Evolutionary conservation across 2,888 invertebrate genomes (phyloP), one percentile per base, ranked within the genome.

Genomic region (Microdon myrmicae): DNA sequence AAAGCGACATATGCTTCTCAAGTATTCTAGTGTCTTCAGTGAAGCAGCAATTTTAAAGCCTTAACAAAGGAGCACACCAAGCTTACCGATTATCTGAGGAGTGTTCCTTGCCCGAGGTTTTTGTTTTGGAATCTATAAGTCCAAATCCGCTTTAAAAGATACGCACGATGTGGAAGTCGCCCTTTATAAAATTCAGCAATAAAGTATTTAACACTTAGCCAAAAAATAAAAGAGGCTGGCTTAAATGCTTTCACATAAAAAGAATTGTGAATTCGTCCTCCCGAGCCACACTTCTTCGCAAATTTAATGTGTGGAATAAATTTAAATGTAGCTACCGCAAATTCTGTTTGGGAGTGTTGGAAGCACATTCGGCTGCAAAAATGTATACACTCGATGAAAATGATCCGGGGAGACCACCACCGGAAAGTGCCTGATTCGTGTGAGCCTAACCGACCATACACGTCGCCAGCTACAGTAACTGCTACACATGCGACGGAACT

Each of bases 301-400:
- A 7, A 10, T 17, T 23, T 3, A 10, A 19, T n/a, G 32, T n/a
- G 25, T 13, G 26, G 10, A 38, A 16, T 4, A 26, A 26, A 34
- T 34, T 39, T 22, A 13, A 23, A 34, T 45, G 23, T 16, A 14
- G 17, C 25, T 23, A 23, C 25, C 29, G 37, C 8, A 37, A 44
- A 25, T 13, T 20, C 26, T 41, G 51, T 41, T 41, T 39, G 29
- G 41, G 49, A 45, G 45, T 54, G 43, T 37, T 20, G 48, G 26
- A 32, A 28, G 39, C 48, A 38, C 39, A 14, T 47, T 12, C 17
- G n/a, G 35, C 43, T 51, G 28, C 20, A 35, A 43, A 51, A 51
- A 20, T 55, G 39, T 55, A 49, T 49, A 39, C 41, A 34, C 28
- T 4, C 43, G 19, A 38, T 45, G 38, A 25, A 38, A 29, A 10